Evolutionary conservation across 1,140 invertebrate species (phyloP), one percentile per base, ranked within the genome.

Genomic region (Dreissena rostriformis): DNA sequence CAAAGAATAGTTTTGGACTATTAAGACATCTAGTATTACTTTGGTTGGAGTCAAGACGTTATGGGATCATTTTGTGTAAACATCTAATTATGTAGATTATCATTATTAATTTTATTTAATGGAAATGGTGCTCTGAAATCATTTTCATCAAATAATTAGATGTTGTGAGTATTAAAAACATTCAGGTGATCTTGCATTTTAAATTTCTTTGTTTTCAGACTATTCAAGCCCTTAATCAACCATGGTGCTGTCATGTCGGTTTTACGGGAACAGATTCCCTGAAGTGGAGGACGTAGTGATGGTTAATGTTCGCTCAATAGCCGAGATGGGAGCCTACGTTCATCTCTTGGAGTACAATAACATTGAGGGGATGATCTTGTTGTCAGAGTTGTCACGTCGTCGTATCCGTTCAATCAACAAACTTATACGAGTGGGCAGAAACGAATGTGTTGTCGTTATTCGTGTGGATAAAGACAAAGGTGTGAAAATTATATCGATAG

Each of bases 361-460:
- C 91, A 99, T 99, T 86, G 99, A 99, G 94, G 99, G 99, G 88
- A 95, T 95, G 95, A 95, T 95, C 67, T 88, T 95, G 79, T 92
- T 95, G 8, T 99, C 98, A 26, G 99, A 99, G 94, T 95, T 99
- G 94, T 99, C 98, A 7, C 95, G 99, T 91, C 95, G 99, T 94
- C 97, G 99, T 95, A 99, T 99, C 89, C 95, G 99, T 86, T 99
- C 99, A 61, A 99, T 99, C 88, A 99, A 99, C 94, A 99, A 99
- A 96, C 95, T 99, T 75, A 99, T 99, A 93, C 95, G 98, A 88
- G 98, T 99, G 67, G 99, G 99, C 52, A 97, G 99, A 94, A 99
- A 97, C 82, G 99, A 99, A 94, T 99, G 98, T 81, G 99, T 99
- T 52, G 98, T 99, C 70, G 99, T 99, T 55, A 99, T 99, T 93